phyloP scores from a whole-genome alignment of 2,888 invertebrate species.

The Hypena proboscidalis region DNA sequence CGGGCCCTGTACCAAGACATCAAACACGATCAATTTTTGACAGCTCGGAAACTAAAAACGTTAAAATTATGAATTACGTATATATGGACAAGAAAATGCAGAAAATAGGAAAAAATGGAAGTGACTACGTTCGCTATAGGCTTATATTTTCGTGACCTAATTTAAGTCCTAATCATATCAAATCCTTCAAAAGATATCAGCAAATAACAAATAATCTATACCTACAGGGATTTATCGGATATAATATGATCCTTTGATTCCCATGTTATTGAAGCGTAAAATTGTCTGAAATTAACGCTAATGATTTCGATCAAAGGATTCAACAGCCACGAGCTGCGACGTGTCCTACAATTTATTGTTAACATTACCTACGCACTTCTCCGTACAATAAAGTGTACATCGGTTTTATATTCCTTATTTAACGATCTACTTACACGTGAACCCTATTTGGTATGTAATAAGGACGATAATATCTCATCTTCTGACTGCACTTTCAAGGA shows the following conservation, averaged over 20 bases:
- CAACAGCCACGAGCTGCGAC: constrained; percentile 27
- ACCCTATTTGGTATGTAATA: constrained; percentile 16
- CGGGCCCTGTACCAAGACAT: too few species aligned
- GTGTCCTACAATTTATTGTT: constrained; percentile 52
- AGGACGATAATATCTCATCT: constrained; percentile 11
- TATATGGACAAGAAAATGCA: too few species aligned
- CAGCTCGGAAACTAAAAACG: too few species aligned
- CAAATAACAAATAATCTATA: too few species aligned
- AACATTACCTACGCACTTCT: constrained; percentile 51
- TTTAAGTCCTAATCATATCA: too few species aligned
- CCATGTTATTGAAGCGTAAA: neutral
- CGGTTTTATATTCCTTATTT: constrained; percentile 41
- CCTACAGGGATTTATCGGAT: too few species aligned
- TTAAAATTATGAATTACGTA: too few species aligned
- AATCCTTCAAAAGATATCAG: too few species aligned
- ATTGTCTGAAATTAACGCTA: constrained; percentile 5
- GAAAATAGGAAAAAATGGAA: too few species aligned
- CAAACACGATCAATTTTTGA: too few species aligned
- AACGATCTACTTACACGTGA: constrained; percentile 21
- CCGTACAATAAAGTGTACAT: constrained; percentile 48
- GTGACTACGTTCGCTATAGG: too few species aligned
- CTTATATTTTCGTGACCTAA: too few species aligned
- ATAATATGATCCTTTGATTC: constrained; percentile 8
- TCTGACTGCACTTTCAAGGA: constrained; percentile 55
- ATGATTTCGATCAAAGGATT: constrained; percentile 24